Evolutionary conservation across 2,888 invertebrate genomes (phyloP).

Genomic region (Drymonia ruficornis): DNA sequence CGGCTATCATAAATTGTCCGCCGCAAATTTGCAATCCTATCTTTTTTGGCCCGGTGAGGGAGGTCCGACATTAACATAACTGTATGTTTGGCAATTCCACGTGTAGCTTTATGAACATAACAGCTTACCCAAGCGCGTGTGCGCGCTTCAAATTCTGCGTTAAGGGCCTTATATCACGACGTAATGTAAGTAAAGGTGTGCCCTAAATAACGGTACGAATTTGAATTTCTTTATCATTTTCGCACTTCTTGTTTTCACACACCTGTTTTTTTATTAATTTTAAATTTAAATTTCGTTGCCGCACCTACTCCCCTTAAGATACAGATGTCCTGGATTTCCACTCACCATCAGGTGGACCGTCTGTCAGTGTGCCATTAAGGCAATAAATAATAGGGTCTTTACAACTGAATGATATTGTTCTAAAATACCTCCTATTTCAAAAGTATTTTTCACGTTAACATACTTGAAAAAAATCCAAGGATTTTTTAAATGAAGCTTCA

Average conservation of each 20-base stretch:
- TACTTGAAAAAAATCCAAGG: too few species aligned
- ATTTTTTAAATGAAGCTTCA: slow-evolving; percentile 54
- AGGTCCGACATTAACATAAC: slow-evolving; percentile 79
- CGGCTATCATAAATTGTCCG: slow-evolving; percentile 81
- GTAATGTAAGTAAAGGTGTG: slow-evolving; percentile 37
- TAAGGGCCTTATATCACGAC: slow-evolving; percentile 43
- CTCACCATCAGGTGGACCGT: too few species aligned
- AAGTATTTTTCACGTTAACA: too few species aligned
- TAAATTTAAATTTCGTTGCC: too few species aligned
- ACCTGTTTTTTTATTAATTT: not conserved
- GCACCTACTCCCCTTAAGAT: too few species aligned
- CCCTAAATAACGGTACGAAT: slow-evolving; percentile 34
- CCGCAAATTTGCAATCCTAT: slow-evolving; percentile 85
- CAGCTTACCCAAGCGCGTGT: slow-evolving; percentile 47
- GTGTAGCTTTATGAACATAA: slow-evolving; percentile 71
- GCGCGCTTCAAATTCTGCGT: slow-evolving; percentile 46
- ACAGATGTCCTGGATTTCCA: too few species aligned
- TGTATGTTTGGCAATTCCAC: slow-evolving; percentile 73
- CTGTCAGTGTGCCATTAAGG: too few species aligned
- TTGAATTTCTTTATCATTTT: slow-evolving; percentile 41
- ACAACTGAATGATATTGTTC: too few species aligned
- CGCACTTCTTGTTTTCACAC: slow-evolving; percentile 31
- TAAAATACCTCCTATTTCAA: too few species aligned
- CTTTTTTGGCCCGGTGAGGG: slow-evolving; percentile 77
- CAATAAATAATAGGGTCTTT: too few species aligned